phyloP scores from a whole-genome alignment of 2,797 vertebrate genomes.

The Sebastes cheni region DNA sequence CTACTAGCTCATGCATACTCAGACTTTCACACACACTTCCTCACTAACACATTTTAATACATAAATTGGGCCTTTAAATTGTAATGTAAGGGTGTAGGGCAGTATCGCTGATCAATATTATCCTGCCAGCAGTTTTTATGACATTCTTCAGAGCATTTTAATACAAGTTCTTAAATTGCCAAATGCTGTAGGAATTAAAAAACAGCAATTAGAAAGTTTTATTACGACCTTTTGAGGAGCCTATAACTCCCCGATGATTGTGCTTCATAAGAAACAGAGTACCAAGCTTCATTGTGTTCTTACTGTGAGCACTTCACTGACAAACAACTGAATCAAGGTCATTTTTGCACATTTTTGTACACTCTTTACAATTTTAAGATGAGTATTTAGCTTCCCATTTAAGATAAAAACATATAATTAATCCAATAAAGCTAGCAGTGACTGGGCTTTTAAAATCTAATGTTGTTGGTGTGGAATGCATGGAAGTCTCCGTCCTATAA shows the following conservation, averaged over 20 bases:
- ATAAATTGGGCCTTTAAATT: background rate
- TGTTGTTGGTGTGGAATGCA: conserved; percentile 22
- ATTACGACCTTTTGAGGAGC: conserved; percentile 10
- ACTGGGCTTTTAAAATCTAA: background rate
- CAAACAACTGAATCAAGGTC: conserved; percentile 11
- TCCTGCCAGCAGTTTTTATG: conserved; percentile 21
- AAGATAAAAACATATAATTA: background rate
- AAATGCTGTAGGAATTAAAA: conserved; percentile 12
- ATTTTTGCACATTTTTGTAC: background rate
- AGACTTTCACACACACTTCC: conserved; percentile 4
- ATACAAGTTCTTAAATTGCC: conserved; percentile 21
- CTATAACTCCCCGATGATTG: conserved; percentile 26
- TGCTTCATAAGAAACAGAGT: conserved; percentile 13
- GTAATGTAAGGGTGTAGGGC: background rate
- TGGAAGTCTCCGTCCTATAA: conserved; percentile 35
- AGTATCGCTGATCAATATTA: background rate
- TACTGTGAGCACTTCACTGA: background rate
- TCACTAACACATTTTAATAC: background rate
- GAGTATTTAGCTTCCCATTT: background rate
- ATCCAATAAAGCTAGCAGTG: background rate
- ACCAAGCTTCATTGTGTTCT: background rate
- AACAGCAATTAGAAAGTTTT: conserved; percentile 32
- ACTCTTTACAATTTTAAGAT: background rate
- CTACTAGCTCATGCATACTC: conserved; percentile 1
- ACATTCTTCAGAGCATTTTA: conserved; percentile 23